Evolutionary conservation across 2,113 vertebrate genomes (phyloP), one percentile per base, ranked within the genome.

Genomic region (Telmatochromis sp.): DNA sequence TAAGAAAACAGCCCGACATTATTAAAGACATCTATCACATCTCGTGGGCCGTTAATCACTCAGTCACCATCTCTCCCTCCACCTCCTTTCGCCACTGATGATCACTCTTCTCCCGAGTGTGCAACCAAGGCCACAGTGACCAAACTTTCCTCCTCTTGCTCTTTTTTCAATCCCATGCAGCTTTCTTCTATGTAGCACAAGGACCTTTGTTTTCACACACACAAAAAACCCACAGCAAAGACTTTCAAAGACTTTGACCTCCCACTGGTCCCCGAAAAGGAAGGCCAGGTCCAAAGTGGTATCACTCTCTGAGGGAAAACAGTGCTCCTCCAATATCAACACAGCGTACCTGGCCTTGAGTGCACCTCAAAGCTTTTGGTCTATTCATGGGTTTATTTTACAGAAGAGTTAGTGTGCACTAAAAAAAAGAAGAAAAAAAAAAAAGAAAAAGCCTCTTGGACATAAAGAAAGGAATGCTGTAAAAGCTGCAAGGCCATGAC

Each of bases 11-110:
- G 88, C 86, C 82, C 58, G 79, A 93, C 92, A 91, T 95, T 96
- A 96, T 96, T 96, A 95, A 96, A 95, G 91, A 86, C 94, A 95
- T 96, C 92, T 93, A 94, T 96, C 95, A 96, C 91, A 91, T 94
- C 91, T 90, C 84, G 79, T 65, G 87, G 65, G 21, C 35, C 42
- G 71, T 90, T 91, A 92, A 90, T 91, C 92, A 86, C 85, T 92
- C 81, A 89, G 84, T 89, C 89, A 92, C 83, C 63, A 54, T 75
- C 80, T 68, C 80, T 65, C n/a, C 80, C 54, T 51, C 71, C 55
- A 33, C 81, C 45, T 82, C 82, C 45, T 81, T 78, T 73, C 8
- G 11, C 73, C 33, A 51, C 26, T 33, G 58, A 60, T 90, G 83
- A 92, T 95, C 86, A 45, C 93, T 93, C 92, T 92, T 94, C 86